These are phyloP conservation scores for Daphoenositta chrysoptera DNA, from an alignment of 2,113 vertebrate genomes.

Conservation along the genomic window DNA sequence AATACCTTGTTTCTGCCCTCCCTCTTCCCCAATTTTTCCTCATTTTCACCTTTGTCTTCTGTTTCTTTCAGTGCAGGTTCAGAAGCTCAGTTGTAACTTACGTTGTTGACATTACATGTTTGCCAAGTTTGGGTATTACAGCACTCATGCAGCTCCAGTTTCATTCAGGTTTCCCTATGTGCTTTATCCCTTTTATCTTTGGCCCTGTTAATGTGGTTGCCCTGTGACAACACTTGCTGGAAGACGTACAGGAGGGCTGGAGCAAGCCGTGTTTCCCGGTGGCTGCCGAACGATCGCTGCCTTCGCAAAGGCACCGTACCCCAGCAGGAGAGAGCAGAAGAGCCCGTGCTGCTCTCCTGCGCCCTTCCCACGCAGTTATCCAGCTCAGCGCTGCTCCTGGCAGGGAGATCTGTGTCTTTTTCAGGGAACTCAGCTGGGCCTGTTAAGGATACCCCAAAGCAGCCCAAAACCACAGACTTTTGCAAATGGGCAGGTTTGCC, in stretches of 20 bases:
- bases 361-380: not conserved
- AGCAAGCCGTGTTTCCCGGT: not conserved
- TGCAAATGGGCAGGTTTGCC: not conserved
- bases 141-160: conserved; percentile 13
- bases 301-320: not conserved
- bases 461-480: not conserved
- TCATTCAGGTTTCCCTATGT: not conserved
- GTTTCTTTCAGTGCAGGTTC: not conserved
- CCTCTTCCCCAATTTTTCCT: not conserved
- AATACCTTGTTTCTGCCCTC: not conserved
- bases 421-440: not conserved
- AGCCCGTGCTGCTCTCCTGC: not conserved
- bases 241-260: not conserved
- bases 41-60: not conserved
- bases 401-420: not conserved
- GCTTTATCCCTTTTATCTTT: conserved; percentile 34
- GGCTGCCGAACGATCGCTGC: not conserved
- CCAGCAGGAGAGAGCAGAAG: not conserved
- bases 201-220: not conserved
- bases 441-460: not conserved
- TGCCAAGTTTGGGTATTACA: conserved; percentile 41
- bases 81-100: not conserved
- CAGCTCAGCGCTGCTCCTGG: not conserved
- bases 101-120: not conserved
- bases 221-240: conserved; percentile 23